A percentile compares a stretch with the other conserved stretches of the same genome.
These are phyloP conservation scores for Sinohyriopsis cumingii DNA, from an alignment of 2,888 invertebrate genomes.

Conservation along the genomic window DNA sequence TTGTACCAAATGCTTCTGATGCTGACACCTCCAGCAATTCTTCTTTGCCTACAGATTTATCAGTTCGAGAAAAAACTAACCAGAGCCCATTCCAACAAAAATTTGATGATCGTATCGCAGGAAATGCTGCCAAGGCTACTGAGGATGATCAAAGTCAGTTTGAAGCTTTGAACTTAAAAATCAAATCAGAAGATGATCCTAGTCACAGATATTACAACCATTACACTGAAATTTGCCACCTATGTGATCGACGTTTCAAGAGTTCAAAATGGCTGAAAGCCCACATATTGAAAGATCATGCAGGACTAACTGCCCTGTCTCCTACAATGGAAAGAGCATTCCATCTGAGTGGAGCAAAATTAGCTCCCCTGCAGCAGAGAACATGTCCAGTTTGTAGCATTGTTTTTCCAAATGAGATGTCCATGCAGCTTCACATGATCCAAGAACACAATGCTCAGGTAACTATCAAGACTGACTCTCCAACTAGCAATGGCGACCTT, in stretches of 20 bases:
- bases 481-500: slow-evolving; percentile 20
- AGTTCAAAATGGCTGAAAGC: slow-evolving; percentile 58
- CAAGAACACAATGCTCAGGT: slow-evolving; percentile 71
- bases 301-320: slow-evolving; percentile 35
- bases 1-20: slow-evolving; percentile 57
- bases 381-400: slow-evolving; percentile 71
- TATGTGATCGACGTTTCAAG: slow-evolving; percentile 59
- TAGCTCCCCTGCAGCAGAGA: slow-evolving; percentile 40
- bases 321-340: slow-evolving; percentile 43
- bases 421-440: slow-evolving; percentile 73
- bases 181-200: slow-evolving; percentile 42
- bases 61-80: slow-evolving; percentile 34
- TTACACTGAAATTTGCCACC: slow-evolving; percentile 54
- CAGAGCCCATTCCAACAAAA: slow-evolving; percentile 43
- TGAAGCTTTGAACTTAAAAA: slow-evolving; percentile 40
- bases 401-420: slow-evolving; percentile 69
- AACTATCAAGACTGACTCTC: slow-evolving; percentile 55
- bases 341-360: slow-evolving; percentile 33
- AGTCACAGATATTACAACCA: slow-evolving; percentile 35
- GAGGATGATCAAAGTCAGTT: slow-evolving; percentile 19
- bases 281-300: slow-evolving; percentile 62
- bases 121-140: slow-evolving; percentile 7
- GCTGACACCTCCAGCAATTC: slow-evolving; percentile 60
- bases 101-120: slow-evolving; percentile 10
- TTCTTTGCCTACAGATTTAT: slow-evolving; percentile 55